Conservation (phyloP, 1,140 invertebrate species). For the Dendrolimus punctatus region DNA sequence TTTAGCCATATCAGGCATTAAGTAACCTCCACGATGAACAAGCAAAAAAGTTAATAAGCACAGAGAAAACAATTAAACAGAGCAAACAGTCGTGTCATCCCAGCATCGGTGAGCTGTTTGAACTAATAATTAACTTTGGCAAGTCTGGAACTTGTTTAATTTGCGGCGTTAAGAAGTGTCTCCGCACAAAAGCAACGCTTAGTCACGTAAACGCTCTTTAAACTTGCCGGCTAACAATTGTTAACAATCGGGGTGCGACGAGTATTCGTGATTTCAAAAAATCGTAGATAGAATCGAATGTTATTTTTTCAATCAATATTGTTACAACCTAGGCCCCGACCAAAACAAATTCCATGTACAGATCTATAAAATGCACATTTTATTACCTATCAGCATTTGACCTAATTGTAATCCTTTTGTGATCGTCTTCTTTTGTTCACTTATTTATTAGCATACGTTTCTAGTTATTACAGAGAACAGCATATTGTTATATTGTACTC, state of each 20-base stretch:
- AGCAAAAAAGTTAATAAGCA: conserved; percentile 9
- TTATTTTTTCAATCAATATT: too few species aligned
- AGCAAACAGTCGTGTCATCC: conserved; percentile 16
- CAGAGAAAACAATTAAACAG: conserved; percentile 16
- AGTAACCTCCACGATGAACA: neutral
- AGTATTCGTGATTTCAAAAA: neutral
- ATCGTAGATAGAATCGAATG: too few species aligned
- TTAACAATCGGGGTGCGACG: conserved; percentile 19
- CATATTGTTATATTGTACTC: too few species aligned
- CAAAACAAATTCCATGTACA: too few species aligned
- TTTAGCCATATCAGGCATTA: too few species aligned
- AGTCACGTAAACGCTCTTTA: conserved; percentile 55
- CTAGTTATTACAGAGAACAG: too few species aligned
- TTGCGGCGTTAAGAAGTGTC: conserved; percentile 55
- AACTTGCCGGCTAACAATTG: conserved; percentile 40
- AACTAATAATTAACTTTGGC: conserved; percentile 58
- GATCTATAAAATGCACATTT: too few species aligned
- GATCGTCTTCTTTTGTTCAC: too few species aligned
- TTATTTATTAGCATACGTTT: too few species aligned
- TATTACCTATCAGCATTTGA: too few species aligned
- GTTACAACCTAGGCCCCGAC: too few species aligned
- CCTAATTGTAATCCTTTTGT: too few species aligned
- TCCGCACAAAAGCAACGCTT: conserved; percentile 30
- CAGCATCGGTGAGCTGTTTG: conserved; percentile 20
- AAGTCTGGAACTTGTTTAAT: conserved; percentile 62